These are phyloP conservation scores for Catharus ustulatus DNA, from an alignment of 2,797 vertebrate genomes.

Conservation along the genomic window DNA sequence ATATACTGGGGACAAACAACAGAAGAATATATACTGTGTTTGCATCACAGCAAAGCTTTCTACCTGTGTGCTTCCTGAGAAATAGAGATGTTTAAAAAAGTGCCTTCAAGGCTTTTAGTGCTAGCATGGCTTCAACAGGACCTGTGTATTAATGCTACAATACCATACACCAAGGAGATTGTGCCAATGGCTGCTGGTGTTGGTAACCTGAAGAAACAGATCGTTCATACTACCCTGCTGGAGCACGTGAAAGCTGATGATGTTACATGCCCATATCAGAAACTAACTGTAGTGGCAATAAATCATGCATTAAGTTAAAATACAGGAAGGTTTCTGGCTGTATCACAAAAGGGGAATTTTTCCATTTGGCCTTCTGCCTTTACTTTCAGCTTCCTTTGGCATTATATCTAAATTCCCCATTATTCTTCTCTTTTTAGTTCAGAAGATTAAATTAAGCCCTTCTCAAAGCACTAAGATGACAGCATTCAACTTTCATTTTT, in stretches of 20 bases:
- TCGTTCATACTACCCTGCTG: background rate
- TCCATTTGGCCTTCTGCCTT: slow-evolving; percentile 46
- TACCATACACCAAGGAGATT: background rate
- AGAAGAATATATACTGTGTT: background rate
- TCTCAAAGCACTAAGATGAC: slow-evolving; percentile 40
- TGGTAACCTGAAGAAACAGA: background rate
- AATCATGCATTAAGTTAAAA: slow-evolving; percentile 26
- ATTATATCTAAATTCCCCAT: slow-evolving; percentile 45
- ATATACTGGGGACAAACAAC: background rate
- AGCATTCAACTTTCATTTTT: slow-evolving; percentile 43
- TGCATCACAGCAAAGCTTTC: background rate
- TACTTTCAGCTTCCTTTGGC: slow-evolving; percentile 32
- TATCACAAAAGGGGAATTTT: slow-evolving; percentile 17
- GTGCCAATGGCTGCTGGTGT: background rate
- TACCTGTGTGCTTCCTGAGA: background rate
- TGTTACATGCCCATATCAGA: background rate
- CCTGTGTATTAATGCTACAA: background rate
- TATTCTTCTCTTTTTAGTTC: slow-evolving; percentile 47
- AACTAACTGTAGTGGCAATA: background rate
- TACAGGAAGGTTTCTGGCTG: slow-evolving; percentile 1
- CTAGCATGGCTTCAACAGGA: background rate
- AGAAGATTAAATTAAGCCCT: slow-evolving; percentile 64
- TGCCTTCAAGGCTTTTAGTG: background rate
- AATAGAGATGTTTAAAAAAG: background rate
- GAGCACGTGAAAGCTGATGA: background rate